Evolutionary conservation across 2,797 vertebrate genomes (phyloP), one percentile per base, ranked within the genome.

Genomic region (Pterois miles): DNA sequence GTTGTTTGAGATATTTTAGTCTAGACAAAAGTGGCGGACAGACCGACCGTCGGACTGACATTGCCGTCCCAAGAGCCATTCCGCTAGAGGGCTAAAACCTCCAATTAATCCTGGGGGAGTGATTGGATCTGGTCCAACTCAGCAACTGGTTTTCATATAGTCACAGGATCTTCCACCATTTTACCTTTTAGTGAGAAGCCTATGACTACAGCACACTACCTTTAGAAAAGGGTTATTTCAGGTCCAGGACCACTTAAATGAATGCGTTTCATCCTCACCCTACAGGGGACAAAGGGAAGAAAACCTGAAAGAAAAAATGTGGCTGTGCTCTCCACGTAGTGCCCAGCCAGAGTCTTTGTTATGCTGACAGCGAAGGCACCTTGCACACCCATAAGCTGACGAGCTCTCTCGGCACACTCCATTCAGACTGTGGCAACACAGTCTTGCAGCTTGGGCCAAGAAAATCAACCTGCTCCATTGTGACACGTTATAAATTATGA

Each of bases 331-430:
- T 56, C 29, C n/a, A 56, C 12, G 27, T 0, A 2, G 13, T 3
- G 16, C 46, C 43, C 12, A n/a, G 46, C 31, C 57, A 65, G 12
- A 67, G 40, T 53, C n/a, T 80, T 84, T 84, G 62, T 74, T 40
- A 74, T 64, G 6, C 16, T 56, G 34, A 80, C 60, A 75, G 64
- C 2, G 16, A 75, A 83, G 54, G 74, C 65, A 53, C 73, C 77
- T 71, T 66, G 40, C 65, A 73, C 54, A 85, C 57, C 33, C 68
- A 38, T 40, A 50, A 76, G 59, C 67, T 65, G 64, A 46, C 25
- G 13, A 64, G 50, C 57, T 58, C 38, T 74, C 27, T 33, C 25
- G 11, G 67, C 53, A 67, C 57, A 65, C 54, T 83, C 48, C 67
- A 69, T 72, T 75, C 77, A 67, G 20, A 33, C 52, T 11, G 22